Percentiles rank a stretch among this genome's conserved stretches.
Conservation (phyloP, 1,140 invertebrate genomes). For the Drosophila leontia region DNA sequence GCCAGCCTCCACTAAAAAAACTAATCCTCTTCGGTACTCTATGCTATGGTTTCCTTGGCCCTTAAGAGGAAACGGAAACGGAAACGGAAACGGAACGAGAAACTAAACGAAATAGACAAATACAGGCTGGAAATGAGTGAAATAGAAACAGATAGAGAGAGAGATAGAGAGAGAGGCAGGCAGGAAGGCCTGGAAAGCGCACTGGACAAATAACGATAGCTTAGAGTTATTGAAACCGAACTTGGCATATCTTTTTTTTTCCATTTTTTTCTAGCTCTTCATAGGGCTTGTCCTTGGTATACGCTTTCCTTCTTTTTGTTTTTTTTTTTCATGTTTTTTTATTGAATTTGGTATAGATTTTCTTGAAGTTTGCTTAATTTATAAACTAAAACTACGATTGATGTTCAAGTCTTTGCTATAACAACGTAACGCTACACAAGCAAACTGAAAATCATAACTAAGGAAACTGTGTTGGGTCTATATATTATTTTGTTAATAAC, state of each 20-base stretch:
- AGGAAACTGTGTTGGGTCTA: slow-evolving; percentile 22
- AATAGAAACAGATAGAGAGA: slow-evolving; percentile 21
- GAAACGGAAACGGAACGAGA: slow-evolving; percentile 3
- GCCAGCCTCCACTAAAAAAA: slow-evolving; percentile 26
- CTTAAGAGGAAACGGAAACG: neutral
- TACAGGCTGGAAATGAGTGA: slow-evolving; percentile 6
- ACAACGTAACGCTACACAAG: slow-evolving; percentile 66
- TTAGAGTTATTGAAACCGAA: slow-evolving; percentile 29
- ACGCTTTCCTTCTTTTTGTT: slow-evolving; percentile 10
- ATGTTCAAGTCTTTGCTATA: slow-evolving; percentile 57
- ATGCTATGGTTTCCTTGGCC: slow-evolving; percentile 3
- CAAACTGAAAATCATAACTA: slow-evolving; percentile 59
- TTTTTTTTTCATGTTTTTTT: slow-evolving; percentile 8
- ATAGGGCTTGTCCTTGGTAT: slow-evolving; percentile 11
- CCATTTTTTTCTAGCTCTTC: neutral
- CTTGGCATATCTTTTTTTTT: slow-evolving; percentile 8
- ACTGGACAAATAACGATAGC: slow-evolving; percentile 29
- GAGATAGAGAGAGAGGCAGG: slow-evolving; percentile 3
- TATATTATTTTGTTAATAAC: slow-evolving; percentile 21
- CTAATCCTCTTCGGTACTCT: neutral
- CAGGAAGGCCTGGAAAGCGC: slow-evolving; percentile 13
- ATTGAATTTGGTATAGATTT: slow-evolving; percentile 14
- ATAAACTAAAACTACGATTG: slow-evolving; percentile 62
- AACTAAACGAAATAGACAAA: slow-evolving; percentile 45
- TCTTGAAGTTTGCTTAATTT: slow-evolving; percentile 24